A percentile compares a stretch with the other conserved stretches of the same genome.
These are phyloP conservation scores for Crenichthys baileyi DNA, from an alignment of 2,797 vertebrate genomes.

Conservation along the genomic window DNA sequence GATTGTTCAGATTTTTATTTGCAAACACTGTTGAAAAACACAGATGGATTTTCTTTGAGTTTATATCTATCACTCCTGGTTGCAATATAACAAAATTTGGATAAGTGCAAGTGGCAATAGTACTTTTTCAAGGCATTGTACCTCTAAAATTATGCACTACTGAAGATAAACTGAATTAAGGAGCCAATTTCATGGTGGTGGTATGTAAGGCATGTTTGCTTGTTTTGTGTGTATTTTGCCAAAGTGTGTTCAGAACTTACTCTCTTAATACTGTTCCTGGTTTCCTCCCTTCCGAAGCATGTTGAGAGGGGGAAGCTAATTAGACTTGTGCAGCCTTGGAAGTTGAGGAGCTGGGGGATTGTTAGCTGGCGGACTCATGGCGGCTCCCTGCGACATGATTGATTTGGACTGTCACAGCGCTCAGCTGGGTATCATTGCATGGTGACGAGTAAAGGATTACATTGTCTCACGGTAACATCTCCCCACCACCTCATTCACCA, in stretches of 20 bases:
- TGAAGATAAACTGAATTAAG: neutral
- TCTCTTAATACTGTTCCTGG: slow-evolving; percentile 68
- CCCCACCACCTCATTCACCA: slow-evolving; percentile 71
- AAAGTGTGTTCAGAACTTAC: slow-evolving; percentile 45
- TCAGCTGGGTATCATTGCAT: slow-evolving; percentile 90
- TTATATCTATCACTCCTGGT: neutral
- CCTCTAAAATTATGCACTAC: neutral
- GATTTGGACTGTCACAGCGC: slow-evolving; percentile 91
- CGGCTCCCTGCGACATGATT: slow-evolving; percentile 85
- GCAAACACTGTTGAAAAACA: neutral
- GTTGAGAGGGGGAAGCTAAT: slow-evolving; percentile 85
- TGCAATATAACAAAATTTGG: neutral
- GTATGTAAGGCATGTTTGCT: slow-evolving; percentile 24
- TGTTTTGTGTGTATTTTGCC: slow-evolving; percentile 29
- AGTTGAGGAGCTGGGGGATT: slow-evolving; percentile 68
- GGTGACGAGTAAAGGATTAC: slow-evolving; percentile 92
- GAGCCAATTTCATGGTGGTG: slow-evolving; percentile 5
- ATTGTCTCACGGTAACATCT: slow-evolving; percentile 84
- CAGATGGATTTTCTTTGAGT: neutral
- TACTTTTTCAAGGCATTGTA: neutral
- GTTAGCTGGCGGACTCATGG: slow-evolving; percentile 78
- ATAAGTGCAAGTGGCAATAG: neutral
- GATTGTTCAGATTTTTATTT: neutral
- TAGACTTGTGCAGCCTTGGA: slow-evolving; percentile 85
- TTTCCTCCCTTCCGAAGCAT: slow-evolving; percentile 62